Evolutionary conservation across 1,140 invertebrate species (phyloP).

Genomic region (Palaemon carinicauda): DNA sequence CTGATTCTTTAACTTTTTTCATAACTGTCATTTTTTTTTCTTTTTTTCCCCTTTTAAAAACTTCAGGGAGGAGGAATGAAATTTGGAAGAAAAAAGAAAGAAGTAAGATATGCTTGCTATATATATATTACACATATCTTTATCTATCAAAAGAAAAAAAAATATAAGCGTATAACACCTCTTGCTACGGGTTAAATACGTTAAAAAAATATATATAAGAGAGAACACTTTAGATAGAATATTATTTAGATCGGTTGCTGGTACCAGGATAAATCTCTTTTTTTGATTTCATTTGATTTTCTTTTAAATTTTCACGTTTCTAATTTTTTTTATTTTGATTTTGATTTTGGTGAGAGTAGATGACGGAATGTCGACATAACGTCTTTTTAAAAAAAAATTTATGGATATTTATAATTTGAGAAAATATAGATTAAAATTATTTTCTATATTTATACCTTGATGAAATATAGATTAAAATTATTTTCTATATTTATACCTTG

Average conservation of each 20-base stretch:
- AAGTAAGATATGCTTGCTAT: slow-evolving; percentile 75
- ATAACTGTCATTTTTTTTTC: slow-evolving; percentile 25
- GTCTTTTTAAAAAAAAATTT: too few species aligned
- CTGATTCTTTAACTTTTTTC: background rate
- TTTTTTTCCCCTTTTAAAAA: slow-evolving; percentile 31
- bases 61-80: slow-evolving; percentile 59
- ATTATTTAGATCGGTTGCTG: background rate
- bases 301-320: too few species aligned
- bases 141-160: background rate
- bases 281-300: background rate
- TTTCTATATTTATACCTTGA: too few species aligned
- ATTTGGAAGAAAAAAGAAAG: slow-evolving; percentile 78
- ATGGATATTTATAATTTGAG: too few species aligned
- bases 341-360: too few species aligned
- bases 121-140: slow-evolving; percentile 11
- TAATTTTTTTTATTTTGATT: too few species aligned
- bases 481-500: too few species aligned
- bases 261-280: background rate
- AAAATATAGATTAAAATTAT: too few species aligned
- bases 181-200: slow-evolving; percentile 15
- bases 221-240: background rate
- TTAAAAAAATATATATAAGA: background rate
- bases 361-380: too few species aligned
- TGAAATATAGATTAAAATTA: too few species aligned
- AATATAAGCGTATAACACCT: background rate